phyloP scores from a whole-genome alignment of 2,797 vertebrate species.

The Neoniphon sammara region DNA sequence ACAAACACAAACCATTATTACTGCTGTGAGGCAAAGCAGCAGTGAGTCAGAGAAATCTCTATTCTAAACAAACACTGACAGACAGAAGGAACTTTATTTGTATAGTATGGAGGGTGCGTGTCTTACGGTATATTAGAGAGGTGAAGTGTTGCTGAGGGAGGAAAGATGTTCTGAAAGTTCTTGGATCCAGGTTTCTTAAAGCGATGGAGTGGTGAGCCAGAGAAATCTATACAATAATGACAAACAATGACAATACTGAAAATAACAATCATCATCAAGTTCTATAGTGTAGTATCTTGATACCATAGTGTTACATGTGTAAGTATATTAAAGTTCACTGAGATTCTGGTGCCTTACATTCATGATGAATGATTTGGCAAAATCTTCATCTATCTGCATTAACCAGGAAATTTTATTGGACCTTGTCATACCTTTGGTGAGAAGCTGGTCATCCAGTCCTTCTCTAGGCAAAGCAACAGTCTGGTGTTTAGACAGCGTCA shows the following conservation, averaged over 20 bases:
- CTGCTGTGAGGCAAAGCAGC: not conserved
- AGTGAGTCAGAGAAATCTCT: not conserved
- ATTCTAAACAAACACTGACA: not conserved
- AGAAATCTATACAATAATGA: slow-evolving; percentile 85
- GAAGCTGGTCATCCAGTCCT: slow-evolving; percentile 95
- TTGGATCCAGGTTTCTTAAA: slow-evolving; percentile 99
- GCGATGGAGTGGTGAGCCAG: slow-evolving; percentile 95
- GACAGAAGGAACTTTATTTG: not conserved
- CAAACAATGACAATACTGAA: not conserved
- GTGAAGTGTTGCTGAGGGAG: slow-evolving; percentile 96
- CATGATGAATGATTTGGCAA: too few relatives aligned
- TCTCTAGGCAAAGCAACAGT: slow-evolving; percentile 97
- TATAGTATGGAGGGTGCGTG: not conserved
- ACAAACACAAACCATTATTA: slow-evolving; percentile 30
- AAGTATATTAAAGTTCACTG: too few relatives aligned
- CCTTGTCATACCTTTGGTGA: slow-evolving; percentile 87
- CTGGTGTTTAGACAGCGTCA: slow-evolving; percentile 97
- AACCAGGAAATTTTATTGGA: too few relatives aligned
- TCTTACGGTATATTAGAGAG: slow-evolving; percentile 96
- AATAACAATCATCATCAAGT: too few relatives aligned
- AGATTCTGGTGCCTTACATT: too few relatives aligned
- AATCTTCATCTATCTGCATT: too few relatives aligned
- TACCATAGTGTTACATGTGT: too few relatives aligned
- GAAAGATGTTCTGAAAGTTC: slow-evolving; percentile 99
- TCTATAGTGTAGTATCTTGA: not conserved